These are phyloP conservation scores for Drosophila equinoxialis DNA, from an alignment of 1,140 invertebrate species.

Conservation along the genomic window DNA sequence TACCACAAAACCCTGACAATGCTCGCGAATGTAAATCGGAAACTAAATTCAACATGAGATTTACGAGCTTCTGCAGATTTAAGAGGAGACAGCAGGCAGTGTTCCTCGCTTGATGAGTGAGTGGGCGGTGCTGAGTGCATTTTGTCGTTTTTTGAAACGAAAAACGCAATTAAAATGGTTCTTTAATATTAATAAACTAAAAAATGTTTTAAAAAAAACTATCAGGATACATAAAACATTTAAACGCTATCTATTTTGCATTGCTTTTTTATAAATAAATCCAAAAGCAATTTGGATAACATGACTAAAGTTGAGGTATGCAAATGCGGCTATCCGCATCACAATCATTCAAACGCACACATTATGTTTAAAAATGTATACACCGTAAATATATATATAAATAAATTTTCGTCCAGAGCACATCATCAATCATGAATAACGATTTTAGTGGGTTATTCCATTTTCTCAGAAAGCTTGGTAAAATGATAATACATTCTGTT, in stretches of 20 bases:
- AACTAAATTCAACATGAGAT: slow-evolving; percentile 64
- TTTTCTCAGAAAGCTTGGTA: slow-evolving; percentile 40
- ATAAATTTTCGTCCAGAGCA: slow-evolving; percentile 2
- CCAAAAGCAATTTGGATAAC: slow-evolving; percentile 54
- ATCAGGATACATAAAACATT: slow-evolving; percentile 14
- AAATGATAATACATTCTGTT: slow-evolving; percentile 22
- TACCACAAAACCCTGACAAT: slow-evolving; percentile 39
- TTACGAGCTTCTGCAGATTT: slow-evolving; percentile 43
- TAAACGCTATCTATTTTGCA: not conserved
- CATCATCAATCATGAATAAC: slow-evolving; percentile 63
- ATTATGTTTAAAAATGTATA: slow-evolving; percentile 9
- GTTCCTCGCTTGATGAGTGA: not conserved
- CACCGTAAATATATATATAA: not conserved
- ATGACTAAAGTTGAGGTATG: slow-evolving; percentile 19
- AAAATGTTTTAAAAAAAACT: not conserved
- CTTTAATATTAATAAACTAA: slow-evolving; percentile 16
- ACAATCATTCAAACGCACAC: not conserved
- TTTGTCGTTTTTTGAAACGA: not conserved
- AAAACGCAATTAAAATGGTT: slow-evolving; percentile 28
- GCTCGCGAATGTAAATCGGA: slow-evolving; percentile 60
- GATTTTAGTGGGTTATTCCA: slow-evolving; percentile 32
- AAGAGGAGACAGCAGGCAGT: not conserved
- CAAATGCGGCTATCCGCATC: slow-evolving; percentile 16
- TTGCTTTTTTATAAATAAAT: slow-evolving; percentile 53
- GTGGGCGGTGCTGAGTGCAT: slow-evolving; percentile 1